Evolutionary conservation across 2,888 invertebrate genomes (phyloP).

Genomic region (Orthosia gothica): DNA sequence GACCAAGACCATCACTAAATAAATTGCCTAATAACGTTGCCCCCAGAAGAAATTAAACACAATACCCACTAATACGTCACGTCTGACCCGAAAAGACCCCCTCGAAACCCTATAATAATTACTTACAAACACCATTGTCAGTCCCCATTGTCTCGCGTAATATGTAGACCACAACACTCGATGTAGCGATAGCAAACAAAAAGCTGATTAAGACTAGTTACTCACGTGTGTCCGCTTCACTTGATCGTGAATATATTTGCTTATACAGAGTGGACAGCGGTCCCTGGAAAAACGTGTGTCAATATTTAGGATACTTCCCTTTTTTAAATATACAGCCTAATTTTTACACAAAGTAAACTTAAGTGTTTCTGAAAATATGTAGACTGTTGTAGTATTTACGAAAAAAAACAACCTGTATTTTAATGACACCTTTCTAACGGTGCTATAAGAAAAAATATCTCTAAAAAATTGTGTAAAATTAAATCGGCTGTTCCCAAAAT

Average conservation of each 20-base stretch:
- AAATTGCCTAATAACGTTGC: neutral
- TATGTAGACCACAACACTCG: conserved; percentile 73
- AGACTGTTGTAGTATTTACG: no score
- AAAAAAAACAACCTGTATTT: neutral
- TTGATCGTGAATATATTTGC: conserved; percentile 45
- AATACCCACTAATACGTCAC: conserved; percentile 3
- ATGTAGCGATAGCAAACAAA: conserved; percentile 68
- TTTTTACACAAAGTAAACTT: no score
- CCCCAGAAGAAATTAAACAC: neutral
- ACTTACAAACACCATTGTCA: conserved; percentile 40
- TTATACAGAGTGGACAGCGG: conserved; percentile 15
- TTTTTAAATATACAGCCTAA: neutral
- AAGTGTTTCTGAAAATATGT: no score
- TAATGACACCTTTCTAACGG: neutral
- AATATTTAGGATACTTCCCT: no score
- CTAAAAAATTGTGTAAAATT: no score
- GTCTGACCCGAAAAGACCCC: conserved; percentile 34
- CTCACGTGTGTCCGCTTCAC: conserved; percentile 65
- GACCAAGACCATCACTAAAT: neutral
- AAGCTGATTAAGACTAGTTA: conserved; percentile 71
- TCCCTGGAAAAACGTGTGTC: no score
- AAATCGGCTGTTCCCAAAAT: no score
- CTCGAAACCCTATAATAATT: conserved; percentile 34
- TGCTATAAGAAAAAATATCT: no score
- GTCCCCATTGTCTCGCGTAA: conserved; percentile 50